A percentile compares a stretch with the other conserved stretches of the same genome.
Evolutionary conservation across 2,888 invertebrate species (phyloP).

Genomic region (Bedellia somnulentella): DNA sequence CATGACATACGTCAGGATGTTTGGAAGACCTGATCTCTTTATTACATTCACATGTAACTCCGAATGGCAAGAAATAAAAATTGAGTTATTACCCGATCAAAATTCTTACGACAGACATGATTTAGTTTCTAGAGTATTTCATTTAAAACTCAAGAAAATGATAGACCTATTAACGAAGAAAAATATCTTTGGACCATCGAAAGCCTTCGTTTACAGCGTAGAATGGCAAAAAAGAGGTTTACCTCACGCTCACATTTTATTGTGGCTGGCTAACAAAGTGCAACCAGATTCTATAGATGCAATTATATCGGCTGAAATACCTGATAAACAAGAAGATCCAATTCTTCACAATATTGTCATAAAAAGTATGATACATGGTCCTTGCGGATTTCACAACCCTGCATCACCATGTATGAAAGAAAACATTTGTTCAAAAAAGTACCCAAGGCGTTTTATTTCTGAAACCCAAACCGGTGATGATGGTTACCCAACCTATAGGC

Average conservation of each 20-base stretch:
- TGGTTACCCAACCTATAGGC: constrained; percentile 21
- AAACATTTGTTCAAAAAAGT: constrained; percentile 22
- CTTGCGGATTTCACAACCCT: constrained; percentile 9
- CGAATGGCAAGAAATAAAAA: constrained; percentile 2
- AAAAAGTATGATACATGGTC: constrained; percentile 12
- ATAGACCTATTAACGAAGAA: constrained; percentile 4
- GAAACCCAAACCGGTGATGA: constrained; percentile 20
- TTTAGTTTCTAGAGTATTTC: constrained; percentile 5
- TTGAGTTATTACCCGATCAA: constrained; percentile 4
- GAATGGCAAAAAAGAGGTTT: constrained; percentile 14
- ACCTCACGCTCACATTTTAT: constrained; percentile 11
- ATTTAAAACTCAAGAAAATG: constrained; percentile 4
- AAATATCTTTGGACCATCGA: constrained; percentile 4
- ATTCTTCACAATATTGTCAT: constrained; percentile 8
- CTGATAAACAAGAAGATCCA: constrained; percentile 7
- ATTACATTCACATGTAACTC: constrained; percentile 2
- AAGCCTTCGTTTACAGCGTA: constrained; percentile 9
- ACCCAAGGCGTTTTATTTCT: constrained; percentile 12
- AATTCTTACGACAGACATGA: constrained; percentile 5
- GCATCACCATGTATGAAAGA: constrained; percentile 14
- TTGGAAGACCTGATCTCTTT: constrained; percentile 4
- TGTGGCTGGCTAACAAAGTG: constrained; percentile 11
- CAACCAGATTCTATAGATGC: constrained; percentile 10
- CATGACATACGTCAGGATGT: constrained; percentile 6
- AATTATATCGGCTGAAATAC: constrained; percentile 8